Conservation (phyloP, 2,797 vertebrate species). For the Lithobates pipiens region DNA sequence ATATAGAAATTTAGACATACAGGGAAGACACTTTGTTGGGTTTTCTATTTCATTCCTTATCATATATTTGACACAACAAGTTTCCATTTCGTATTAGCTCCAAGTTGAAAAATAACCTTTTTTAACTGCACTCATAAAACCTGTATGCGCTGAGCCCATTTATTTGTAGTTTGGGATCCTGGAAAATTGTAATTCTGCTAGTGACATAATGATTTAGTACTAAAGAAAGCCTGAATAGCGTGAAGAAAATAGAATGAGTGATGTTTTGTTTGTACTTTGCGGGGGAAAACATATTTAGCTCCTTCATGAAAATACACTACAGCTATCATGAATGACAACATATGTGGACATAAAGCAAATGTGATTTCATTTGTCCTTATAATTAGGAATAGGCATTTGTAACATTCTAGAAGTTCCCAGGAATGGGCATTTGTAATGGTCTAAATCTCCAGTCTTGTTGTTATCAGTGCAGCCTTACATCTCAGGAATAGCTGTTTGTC, state of each 20-base stretch:
- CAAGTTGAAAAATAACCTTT: conserved; percentile 31
- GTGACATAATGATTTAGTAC: conserved; percentile 41
- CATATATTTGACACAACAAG: conserved; percentile 24
- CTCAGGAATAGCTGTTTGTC: not conserved
- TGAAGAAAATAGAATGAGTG: conserved; percentile 27
- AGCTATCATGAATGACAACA: not conserved
- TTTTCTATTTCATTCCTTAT: conserved; percentile 1
- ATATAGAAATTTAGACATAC: not conserved
- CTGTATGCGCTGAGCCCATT: conserved; percentile 8
- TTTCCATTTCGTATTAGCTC: conserved; percentile 23
- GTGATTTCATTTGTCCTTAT: not conserved
- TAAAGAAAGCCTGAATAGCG: not conserved
- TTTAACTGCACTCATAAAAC: conserved; percentile 24
- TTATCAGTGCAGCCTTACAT: not conserved
- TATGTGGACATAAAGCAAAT: not conserved
- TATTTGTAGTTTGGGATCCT: conserved; percentile 27
- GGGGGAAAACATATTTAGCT: not conserved
- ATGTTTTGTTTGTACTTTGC: conserved; percentile 27
- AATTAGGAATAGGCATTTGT: not conserved
- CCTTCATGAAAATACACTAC: not conserved
- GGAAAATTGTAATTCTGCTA: conserved; percentile 34
- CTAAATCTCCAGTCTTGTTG: not conserved
- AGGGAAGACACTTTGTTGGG: not conserved
- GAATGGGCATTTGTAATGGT: not conserved
- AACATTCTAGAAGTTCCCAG: too few species aligned